Evolutionary conservation across 2,113 vertebrate species (phyloP).

Genomic region (Platysteira castanea): DNA sequence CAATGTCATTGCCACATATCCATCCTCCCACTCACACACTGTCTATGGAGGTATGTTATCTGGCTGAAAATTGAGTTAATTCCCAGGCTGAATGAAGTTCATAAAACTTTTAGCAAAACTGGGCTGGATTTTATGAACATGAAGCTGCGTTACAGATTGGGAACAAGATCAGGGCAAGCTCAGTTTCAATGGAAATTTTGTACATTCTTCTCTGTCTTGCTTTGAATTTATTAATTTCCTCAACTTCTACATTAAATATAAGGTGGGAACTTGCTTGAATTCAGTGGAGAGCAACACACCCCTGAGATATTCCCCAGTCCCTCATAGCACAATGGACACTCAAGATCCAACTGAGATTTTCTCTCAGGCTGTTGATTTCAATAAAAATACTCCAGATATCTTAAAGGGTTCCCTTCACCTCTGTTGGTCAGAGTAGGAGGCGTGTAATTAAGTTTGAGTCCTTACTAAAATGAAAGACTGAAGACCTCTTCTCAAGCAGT

Average conservation of each 20-base stretch:
- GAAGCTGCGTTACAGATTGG: not conserved
- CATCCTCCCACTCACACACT: not conserved
- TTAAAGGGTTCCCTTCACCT: not conserved
- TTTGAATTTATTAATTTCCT: not conserved
- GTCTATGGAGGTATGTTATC: not conserved
- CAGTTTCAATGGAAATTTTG: not conserved
- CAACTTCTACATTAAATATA: not conserved
- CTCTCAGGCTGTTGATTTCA: not conserved
- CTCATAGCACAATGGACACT: not conserved
- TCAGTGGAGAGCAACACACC: not conserved
- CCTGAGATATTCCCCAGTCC: not conserved
- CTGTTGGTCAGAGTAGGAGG: not conserved
- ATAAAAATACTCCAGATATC: not conserved
- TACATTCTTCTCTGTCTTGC: not conserved
- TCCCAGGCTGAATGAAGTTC: not conserved
- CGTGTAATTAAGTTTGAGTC: not conserved
- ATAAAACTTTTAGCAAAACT: not conserved
- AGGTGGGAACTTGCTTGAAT: not conserved
- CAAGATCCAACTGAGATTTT: not conserved
- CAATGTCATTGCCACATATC: not conserved
- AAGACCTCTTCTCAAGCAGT: not conserved
- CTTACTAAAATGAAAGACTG: not conserved
- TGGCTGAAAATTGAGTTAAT: slow-evolving; percentile 7
- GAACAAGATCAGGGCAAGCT: not conserved
- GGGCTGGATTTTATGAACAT: not conserved